These are phyloP conservation scores for Polydrusus cervinus DNA, from an alignment of 2,888 invertebrate genomes.

Conservation along the genomic window DNA sequence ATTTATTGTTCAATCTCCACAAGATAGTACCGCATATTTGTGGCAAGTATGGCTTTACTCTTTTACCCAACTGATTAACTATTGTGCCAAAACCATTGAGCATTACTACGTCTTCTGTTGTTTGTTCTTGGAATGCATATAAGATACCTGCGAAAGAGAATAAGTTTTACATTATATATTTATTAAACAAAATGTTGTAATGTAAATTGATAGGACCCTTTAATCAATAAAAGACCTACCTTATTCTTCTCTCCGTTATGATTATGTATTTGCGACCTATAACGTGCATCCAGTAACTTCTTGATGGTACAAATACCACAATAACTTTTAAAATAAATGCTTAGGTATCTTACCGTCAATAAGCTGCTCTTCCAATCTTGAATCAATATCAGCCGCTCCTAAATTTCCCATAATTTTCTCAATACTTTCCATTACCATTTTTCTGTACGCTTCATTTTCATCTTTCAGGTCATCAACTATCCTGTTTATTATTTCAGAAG, in stretches of 20 bases:
- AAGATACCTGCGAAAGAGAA: slow-evolving; percentile 76
- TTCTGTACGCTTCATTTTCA: slow-evolving; percentile 99
- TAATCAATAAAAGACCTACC: too few relatives aligned
- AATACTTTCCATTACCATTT: slow-evolving; percentile 99
- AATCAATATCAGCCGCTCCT: slow-evolving; percentile 98
- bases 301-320: too few relatives aligned
- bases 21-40: slow-evolving; percentile 99
- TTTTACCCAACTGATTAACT: slow-evolving; percentile 96
- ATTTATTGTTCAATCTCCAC: slow-evolving; percentile 99
- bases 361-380: slow-evolving; percentile 97
- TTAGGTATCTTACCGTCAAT: slow-evolving; percentile 84
- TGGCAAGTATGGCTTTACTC: slow-evolving; percentile 98
- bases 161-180: background rate
- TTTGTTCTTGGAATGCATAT: slow-evolving; percentile 99
- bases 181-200: too few relatives aligned
- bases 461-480: slow-evolving; percentile 99
- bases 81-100: slow-evolving; percentile 99
- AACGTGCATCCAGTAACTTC: too few relatives aligned
- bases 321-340: background rate
- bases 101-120: slow-evolving; percentile 99
- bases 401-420: slow-evolving; percentile 98
- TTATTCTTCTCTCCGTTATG: too few relatives aligned
- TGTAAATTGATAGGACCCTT: too few relatives aligned
- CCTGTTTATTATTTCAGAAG: slow-evolving; percentile 98
- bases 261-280: too few relatives aligned